Evolutionary conservation across 2,797 vertebrate species (phyloP).

Genomic region (Lacerta bilineata): DNA sequence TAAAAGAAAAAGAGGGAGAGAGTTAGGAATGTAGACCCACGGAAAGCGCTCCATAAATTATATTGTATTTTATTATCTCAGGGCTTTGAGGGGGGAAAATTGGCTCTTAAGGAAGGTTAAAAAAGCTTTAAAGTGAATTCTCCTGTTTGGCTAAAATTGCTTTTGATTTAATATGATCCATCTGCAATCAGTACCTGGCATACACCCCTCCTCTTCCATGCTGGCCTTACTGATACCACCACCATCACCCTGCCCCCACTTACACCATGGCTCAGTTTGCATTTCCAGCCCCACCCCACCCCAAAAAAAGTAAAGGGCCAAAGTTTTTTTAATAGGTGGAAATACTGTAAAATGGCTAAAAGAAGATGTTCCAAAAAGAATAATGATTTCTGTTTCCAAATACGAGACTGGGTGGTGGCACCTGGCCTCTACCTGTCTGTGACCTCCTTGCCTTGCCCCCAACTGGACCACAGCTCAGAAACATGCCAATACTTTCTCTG

Average conservation of each 20-base stretch:
- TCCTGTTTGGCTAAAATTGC: conserved; percentile 75
- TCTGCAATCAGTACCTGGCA: conserved; percentile 61
- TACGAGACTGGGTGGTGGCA: background rate
- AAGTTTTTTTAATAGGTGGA: background rate
- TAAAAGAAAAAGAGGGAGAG: conserved; percentile 33
- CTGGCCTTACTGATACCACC: background rate
- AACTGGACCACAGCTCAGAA: background rate
- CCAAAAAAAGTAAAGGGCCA: conserved; percentile 22
- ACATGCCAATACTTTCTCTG: background rate
- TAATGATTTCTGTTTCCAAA: background rate
- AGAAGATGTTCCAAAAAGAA: background rate
- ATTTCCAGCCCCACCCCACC: background rate
- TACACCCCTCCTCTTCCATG: background rate
- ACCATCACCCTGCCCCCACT: background rate
- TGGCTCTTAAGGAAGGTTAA: conserved; percentile 77
- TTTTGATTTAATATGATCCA: conserved; percentile 71
- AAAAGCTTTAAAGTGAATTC: conserved; percentile 79
- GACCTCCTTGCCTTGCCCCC: background rate
- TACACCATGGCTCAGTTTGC: too few relatives aligned
- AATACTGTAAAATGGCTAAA: accelerated
- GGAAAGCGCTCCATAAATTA: conserved; percentile 66
- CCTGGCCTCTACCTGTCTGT: background rate
- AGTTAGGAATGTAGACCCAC: conserved; percentile 50
- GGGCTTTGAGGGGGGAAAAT: conserved; percentile 70
- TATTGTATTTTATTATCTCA: conserved; percentile 71